phyloP scores from a whole-genome alignment of 2,113 vertebrate genomes.

The Toxotes jaculatrix region DNA sequence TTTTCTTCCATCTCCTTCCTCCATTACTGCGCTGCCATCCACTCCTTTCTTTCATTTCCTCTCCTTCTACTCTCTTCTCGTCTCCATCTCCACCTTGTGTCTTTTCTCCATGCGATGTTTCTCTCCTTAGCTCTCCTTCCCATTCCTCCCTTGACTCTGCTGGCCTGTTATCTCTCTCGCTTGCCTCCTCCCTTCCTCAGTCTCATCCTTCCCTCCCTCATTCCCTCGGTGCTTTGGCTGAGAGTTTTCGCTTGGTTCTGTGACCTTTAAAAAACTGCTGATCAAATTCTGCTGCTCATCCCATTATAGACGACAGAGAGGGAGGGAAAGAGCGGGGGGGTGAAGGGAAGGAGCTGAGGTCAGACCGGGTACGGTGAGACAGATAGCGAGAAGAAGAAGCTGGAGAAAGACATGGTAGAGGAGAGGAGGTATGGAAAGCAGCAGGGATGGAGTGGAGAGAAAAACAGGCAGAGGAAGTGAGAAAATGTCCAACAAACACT shows the following conservation, averaged over 20 bases:
- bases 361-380: constrained; percentile 30
- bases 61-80: neutral
- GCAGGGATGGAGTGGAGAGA: neutral
- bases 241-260: constrained; percentile 63
- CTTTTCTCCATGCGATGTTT: constrained; percentile 20
- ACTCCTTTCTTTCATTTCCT: neutral
- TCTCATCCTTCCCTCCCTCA: constrained; percentile 30
- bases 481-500: constrained; percentile 42
- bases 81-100: constrained; percentile 25
- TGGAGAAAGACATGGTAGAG: constrained; percentile 24
- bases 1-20: constrained; percentile 23
- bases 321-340: constrained; percentile 18
- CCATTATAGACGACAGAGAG: constrained; percentile 60
- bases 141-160: constrained; percentile 5
- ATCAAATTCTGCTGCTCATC: constrained; percentile 78
- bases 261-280: constrained; percentile 81
- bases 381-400: constrained; percentile 23
- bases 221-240: constrained; percentile 53
- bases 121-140: constrained; percentile 8
- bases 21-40: constrained; percentile 13
- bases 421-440: constrained; percentile 34
- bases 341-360: constrained; percentile 41
- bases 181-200: constrained; percentile 5
- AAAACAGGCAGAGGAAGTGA: constrained; percentile 29
- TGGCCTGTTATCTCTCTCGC: constrained; percentile 13